Base-by-base conservation (phyloP, 2,888 invertebrate species). In the Phortica magna region DNA sequence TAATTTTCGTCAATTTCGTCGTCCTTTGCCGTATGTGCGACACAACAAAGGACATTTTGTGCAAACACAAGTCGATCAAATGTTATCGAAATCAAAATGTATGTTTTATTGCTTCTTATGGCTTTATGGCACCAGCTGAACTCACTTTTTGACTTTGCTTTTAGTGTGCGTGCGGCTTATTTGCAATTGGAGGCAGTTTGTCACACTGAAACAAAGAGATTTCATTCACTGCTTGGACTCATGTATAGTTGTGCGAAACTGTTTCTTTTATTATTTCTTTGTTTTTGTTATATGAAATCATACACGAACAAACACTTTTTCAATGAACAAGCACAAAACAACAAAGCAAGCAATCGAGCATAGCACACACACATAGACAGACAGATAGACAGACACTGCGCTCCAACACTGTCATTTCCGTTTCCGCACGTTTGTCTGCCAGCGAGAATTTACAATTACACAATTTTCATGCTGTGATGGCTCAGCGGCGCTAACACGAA, bases 371-470 rank as follows among this genome's bases (percentile, higher is more conserved):
- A 19, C 10, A 42, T 2, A 73, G 10, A 73, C 73, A 42, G 57
- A 77, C 74, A 82, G 70, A 77, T 64, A 70, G 65, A 71, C 74
- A 43, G 65, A 64, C 70, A 57, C 76, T 71, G 71, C 61, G 64
- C 77, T 67, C 78, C 19, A 12, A 17, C 74, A 75, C 83, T 82
- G 79, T 84, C 88, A 85, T 85, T 85, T 87, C 87, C 88, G 88
- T 84, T 85, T 85, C 85, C 88, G 85, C 85, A 85, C 88, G 88
- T 82, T 88, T 88, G 85, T 83, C 83, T 43, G 79, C 76, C 83
- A 83, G 48, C 7, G 48, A 48, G 48, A 14, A 48, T 14, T 14
- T 48, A 14, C 42, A 41, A 10, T 42, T 67, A 42, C 41, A 14
- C 42, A 67, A 10, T 42, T 42, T 42, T 17, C 19, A 59, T 59